Evolutionary conservation across 2,113 vertebrate genomes (phyloP).

Genomic region (Albula goreensis): DNA sequence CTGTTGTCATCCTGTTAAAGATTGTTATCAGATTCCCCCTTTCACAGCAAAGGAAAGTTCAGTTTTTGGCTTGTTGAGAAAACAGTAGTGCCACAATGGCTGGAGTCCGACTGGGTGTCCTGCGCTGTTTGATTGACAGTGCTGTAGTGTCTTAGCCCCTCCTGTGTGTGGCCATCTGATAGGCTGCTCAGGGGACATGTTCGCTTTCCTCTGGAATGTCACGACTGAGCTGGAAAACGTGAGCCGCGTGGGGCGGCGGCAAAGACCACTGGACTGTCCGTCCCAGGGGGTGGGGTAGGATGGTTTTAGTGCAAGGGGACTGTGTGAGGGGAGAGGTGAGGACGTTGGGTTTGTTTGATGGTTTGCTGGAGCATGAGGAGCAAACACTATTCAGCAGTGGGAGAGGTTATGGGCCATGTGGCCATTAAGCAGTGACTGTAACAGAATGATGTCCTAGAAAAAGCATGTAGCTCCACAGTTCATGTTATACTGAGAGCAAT

Average conservation of each 20-base stretch:
- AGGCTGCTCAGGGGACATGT: conserved; percentile 28
- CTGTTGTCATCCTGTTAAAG: neutral
- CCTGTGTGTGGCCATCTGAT: conserved; percentile 35
- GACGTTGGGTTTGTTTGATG: neutral
- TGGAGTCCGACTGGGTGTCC: neutral
- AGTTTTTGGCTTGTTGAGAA: conserved; percentile 5
- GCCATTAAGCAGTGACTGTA: neutral
- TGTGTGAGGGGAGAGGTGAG: neutral
- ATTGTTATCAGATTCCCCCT: neutral
- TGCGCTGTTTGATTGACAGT: neutral
- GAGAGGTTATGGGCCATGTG: neutral
- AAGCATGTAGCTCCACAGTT: neutral
- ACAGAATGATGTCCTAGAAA: neutral
- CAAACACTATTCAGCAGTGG: neutral
- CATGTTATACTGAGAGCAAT: no score
- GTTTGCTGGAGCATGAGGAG: neutral
- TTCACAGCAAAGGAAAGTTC: neutral
- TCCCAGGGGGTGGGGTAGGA: no score
- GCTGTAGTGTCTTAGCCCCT: conserved; percentile 32
- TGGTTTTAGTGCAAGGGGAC: neutral
- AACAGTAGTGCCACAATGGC: neutral
- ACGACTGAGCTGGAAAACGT: conserved; percentile 50
- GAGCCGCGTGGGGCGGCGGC: conserved; percentile 21
- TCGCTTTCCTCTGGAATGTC: conserved; percentile 55
- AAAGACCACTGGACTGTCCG: no score